phyloP scores from a whole-genome alignment of 2,797 vertebrate species.

The Poliocrania exsul region DNA sequence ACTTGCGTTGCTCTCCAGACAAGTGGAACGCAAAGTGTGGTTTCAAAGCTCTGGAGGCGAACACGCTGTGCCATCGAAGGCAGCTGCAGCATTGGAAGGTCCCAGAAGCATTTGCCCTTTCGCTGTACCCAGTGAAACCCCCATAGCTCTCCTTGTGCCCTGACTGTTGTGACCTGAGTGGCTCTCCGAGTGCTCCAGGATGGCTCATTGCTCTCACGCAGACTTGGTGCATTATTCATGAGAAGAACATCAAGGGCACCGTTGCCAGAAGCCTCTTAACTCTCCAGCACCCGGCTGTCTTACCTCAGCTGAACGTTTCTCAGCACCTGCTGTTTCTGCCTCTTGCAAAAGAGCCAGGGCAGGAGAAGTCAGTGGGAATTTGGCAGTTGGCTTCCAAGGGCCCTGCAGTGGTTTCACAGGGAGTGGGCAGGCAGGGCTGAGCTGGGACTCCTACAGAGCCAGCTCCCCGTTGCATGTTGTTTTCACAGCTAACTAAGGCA shows the following conservation, averaged over 20 bases:
- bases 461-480: background rate
- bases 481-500: background rate
- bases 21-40: rapidly evolving
- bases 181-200: background rate
- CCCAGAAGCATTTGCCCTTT: background rate
- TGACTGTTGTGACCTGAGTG: background rate
- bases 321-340: background rate
- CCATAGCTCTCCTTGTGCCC: background rate
- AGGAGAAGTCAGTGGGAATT: background rate
- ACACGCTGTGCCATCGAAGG: rapidly evolving
- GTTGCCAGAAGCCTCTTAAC: background rate
- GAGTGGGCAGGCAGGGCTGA: background rate
- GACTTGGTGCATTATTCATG: background rate
- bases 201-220: background rate
- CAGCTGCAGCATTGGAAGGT: background rate
- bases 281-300: background rate
- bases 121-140: background rate
- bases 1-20: background rate
- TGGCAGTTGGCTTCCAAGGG: background rate
- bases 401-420: background rate
- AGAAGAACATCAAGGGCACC: background rate
- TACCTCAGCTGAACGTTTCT: background rate
- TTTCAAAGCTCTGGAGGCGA: background rate
- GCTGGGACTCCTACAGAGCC: background rate
- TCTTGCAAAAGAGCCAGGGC: background rate